Conservation (phyloP, 1,140 invertebrate species). For the Ericerus pela region DNA sequence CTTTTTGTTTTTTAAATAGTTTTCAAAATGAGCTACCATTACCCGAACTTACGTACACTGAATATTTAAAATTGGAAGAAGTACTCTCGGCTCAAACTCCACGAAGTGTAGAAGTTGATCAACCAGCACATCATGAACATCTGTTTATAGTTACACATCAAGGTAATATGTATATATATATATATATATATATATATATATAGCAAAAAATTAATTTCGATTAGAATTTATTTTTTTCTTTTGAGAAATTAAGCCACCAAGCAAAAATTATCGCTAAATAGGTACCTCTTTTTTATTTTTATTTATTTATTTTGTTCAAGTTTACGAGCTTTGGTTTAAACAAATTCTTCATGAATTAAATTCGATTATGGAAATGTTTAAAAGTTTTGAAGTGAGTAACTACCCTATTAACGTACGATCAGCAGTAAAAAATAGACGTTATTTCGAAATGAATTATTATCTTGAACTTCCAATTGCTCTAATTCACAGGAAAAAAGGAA, state of each 20-base stretch:
- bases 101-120: conserved; percentile 52
- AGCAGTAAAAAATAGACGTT: neutral
- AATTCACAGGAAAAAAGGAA: neutral
- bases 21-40: too few relatives aligned
- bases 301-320: conserved; percentile 37
- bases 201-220: too few relatives aligned
- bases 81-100: conserved; percentile 71
- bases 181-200: too few relatives aligned
- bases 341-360: conserved; percentile 96
- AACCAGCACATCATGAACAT: conserved; percentile 76
- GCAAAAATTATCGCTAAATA: too few relatives aligned
- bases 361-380: conserved; percentile 72
- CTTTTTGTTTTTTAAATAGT: too few relatives aligned
- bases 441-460: neutral
- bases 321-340: conserved; percentile 99
- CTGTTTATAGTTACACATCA: conserved; percentile 95
- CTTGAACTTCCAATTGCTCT: neutral
- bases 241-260: too few relatives aligned
- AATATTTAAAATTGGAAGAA: conserved; percentile 80
- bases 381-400: conserved; percentile 41
- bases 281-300: too few relatives aligned
- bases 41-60: conserved; percentile 50
- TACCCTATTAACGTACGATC: conserved; percentile 12
- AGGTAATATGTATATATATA: too few relatives aligned
- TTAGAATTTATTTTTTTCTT: too few relatives aligned